Evolutionary conservation across 2,113 vertebrate genomes (phyloP).

Genomic region (Elaphurus davidianus): DNA sequence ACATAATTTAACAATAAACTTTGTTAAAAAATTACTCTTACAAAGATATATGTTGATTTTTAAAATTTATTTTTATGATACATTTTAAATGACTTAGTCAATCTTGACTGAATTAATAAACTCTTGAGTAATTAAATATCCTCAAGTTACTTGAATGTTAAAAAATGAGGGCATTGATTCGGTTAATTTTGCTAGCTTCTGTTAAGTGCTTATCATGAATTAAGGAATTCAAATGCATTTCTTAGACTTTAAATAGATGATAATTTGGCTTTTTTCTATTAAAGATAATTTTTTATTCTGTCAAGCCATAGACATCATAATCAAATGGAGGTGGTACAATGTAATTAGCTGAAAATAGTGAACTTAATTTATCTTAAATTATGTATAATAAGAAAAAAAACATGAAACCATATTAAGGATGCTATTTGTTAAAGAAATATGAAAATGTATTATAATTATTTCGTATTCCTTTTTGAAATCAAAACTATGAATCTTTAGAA

Average conservation of each 20-base stretch:
- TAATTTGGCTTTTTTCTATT: conserved; percentile 76
- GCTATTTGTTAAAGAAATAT: conserved; percentile 52
- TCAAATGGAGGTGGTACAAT: conserved; percentile 68
- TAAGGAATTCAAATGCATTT: conserved; percentile 76
- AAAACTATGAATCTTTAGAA: conserved; percentile 25
- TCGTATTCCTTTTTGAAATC: conserved; percentile 11
- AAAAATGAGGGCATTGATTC: conserved; percentile 75
- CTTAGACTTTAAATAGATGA: conserved; percentile 75
- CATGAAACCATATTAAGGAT: conserved; percentile 34
- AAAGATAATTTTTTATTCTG: conserved; percentile 79
- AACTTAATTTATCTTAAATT: conserved; percentile 80
- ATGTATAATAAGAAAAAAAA: conserved; percentile 52
- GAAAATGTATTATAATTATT: conserved; percentile 48
- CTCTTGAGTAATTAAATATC: conserved; percentile 80
- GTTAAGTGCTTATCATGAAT: conserved; percentile 77
- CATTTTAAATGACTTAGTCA: conserved; percentile 75
- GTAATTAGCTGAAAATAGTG: conserved; percentile 74
- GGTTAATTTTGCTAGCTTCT: conserved; percentile 76
- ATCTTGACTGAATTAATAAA: conserved; percentile 78
- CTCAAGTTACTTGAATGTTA: conserved; percentile 76
- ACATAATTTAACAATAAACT: background rate
- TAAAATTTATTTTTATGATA: conserved; percentile 74
- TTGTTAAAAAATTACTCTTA: background rate
- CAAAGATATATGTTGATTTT: conserved; percentile 41
- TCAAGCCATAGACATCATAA: conserved; percentile 71